These are phyloP conservation scores for Zaprionus capensis DNA, from an alignment of 1,140 invertebrate genomes.

Conservation along the genomic window DNA sequence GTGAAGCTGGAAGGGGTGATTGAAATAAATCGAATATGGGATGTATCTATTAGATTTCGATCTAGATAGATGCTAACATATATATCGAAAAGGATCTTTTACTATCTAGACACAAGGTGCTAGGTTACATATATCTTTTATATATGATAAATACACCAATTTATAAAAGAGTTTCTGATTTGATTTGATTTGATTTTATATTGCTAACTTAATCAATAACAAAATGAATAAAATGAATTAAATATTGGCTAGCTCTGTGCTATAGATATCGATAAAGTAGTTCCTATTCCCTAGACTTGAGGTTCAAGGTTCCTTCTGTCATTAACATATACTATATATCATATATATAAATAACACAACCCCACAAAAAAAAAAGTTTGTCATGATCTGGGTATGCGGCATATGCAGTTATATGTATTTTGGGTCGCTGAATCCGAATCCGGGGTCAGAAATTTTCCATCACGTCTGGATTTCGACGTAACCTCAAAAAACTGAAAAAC, in stretches of 20 bases:
- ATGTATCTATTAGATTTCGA: not conserved
- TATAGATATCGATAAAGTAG: not conserved
- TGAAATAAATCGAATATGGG: too few relatives aligned
- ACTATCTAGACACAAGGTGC: not conserved
- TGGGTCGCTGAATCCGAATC: too few relatives aligned
- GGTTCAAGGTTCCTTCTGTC: not conserved
- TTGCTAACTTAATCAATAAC: too few relatives aligned
- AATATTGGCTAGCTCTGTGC: not conserved
- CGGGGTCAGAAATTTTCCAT: too few relatives aligned
- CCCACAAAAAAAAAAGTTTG: too few relatives aligned
- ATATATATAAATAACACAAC: not conserved
- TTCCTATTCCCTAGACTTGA: not conserved
- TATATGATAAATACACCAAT: not conserved
- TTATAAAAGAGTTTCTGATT: not conserved
- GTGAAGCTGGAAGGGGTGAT: not conserved
- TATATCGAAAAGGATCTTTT: not conserved
- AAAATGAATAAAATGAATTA: too few relatives aligned
- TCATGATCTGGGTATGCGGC: too few relatives aligned
- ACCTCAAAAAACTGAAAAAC: too few relatives aligned
- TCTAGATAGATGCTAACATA: not conserved
- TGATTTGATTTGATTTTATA: too few relatives aligned
- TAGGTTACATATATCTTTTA: not conserved
- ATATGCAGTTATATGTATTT: too few relatives aligned
- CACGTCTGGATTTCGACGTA: too few relatives aligned
- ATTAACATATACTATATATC: not conserved